A percentile compares a stretch with the other conserved stretches of the same genome.
phyloP scores from a whole-genome alignment of 2,113 vertebrate genomes.

The Cairina moschata region DNA sequence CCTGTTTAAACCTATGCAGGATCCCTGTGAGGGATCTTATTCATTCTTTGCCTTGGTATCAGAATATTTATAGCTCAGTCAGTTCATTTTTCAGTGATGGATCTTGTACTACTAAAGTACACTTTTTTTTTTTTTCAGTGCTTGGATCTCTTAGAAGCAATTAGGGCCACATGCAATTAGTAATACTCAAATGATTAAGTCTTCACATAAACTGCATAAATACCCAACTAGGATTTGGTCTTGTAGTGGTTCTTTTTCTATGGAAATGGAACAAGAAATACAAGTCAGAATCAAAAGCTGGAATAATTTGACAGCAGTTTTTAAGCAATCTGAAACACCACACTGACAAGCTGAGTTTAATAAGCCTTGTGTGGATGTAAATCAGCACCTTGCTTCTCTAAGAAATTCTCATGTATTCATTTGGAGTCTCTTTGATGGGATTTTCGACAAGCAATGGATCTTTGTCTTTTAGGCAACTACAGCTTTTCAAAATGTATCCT shows the following conservation, averaged over 20 bases:
- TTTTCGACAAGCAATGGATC: not conserved
- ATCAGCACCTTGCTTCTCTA: not conserved
- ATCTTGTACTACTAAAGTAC: not conserved
- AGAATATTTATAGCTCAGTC: no score
- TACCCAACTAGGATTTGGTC: not conserved
- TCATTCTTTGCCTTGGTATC: not conserved
- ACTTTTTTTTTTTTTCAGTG: not conserved
- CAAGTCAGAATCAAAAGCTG: not conserved
- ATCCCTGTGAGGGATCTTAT: not conserved
- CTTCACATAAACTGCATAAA: not conserved
- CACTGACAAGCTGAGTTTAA: not conserved
- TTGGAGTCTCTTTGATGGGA: not conserved
- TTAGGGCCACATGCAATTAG: not conserved
- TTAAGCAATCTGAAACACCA: not conserved
- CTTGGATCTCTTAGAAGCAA: not conserved
- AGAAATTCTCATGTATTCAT: not conserved
- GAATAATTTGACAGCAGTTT: not conserved
- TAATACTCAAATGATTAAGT: not conserved
- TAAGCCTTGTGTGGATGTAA: not conserved
- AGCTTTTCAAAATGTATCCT: not conserved
- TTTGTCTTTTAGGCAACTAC: not conserved
- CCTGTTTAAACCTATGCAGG: not conserved
- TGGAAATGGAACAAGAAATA: not conserved
- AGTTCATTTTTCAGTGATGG: no score
- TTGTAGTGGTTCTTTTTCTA: not conserved